Base-by-base conservation (phyloP, 2,888 invertebrate species). In the Phanerotoma sp. region DNA sequence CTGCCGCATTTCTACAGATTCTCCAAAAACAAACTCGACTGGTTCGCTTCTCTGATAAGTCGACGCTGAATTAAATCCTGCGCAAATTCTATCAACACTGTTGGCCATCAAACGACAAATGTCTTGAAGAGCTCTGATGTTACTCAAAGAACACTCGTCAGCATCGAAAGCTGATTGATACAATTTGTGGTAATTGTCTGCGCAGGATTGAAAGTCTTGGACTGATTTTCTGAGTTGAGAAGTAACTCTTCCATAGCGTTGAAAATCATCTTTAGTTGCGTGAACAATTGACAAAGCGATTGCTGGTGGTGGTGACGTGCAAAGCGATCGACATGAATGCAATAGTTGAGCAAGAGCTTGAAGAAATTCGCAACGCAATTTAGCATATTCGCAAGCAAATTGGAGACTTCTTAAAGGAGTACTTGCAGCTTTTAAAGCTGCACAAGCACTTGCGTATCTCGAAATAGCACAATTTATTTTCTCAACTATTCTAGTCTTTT, bases 261-360 rank as follows among this genome's bases (percentile, higher is more conserved):
- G 87, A 51, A 89, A 81, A 66, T 91, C 89, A 69, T 91, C 91
- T 47, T 89, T 82, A 1, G 88, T 86, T 35, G 85, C 85, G 62
- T 89, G 87, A 0, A 93, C 93, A 48, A 91, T 83, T 3, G 89
- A 86, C 3, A 88, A 86, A 0, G 96, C 94, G 52, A 95, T 92
- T 0, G 95, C 95, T 0, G 96, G 94, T 33, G 96, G 94, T 22
- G 96, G 96, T 55, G 93, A 92, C 56, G 94, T 91, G 69, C 91
- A 91, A 33, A 92, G 81, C 56, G 89, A 86, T 61, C 83, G 82
- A 65, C 91, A 91, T 0, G 89, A 86, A 61, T 86, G 82, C 18
- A 86, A 77, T 45, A 89, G 77, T 67, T 87, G 86, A 3, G 82
- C 77, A 54, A 86, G 79, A 1, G 83, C 81, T 60, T 89, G 87